These are phyloP conservation scores for Sipha maydis DNA, from an alignment of 2,888 invertebrate genomes.

Conservation along the genomic window DNA sequence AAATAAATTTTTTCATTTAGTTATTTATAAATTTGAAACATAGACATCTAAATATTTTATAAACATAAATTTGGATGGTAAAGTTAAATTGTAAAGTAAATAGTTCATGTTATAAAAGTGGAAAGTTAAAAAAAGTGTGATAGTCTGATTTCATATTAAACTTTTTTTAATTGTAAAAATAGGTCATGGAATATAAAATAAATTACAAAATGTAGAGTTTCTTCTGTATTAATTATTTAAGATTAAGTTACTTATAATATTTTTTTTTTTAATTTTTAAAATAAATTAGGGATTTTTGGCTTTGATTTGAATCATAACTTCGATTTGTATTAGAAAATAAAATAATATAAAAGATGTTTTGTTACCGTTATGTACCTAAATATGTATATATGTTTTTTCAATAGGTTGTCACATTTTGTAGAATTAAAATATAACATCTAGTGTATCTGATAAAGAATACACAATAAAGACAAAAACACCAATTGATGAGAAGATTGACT, in stretches of 20 bases:
- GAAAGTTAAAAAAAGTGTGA: slow-evolving; percentile 19
- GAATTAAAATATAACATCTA: no score
- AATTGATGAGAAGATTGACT: no score
- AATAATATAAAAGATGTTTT: no score
- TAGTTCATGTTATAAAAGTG: slow-evolving; percentile 16
- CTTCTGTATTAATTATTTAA: slow-evolving; percentile 14
- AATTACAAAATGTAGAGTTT: slow-evolving; percentile 11
- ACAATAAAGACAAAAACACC: no score
- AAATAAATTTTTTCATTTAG: neutral
- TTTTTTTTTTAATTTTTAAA: neutral
- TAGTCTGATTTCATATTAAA: slow-evolving; percentile 27
- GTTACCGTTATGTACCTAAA: no score
- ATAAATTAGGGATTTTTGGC: neutral
- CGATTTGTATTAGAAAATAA: no score
- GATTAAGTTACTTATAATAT: neutral
- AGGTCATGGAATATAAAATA: slow-evolving; percentile 3
- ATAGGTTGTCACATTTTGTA: no score
- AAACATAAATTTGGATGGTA: neutral
- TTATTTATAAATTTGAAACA: neutral
- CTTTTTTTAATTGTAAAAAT: slow-evolving; percentile 36
- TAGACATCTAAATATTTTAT: neutral
- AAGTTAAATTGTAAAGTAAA: neutral
- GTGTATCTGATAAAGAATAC: no score
- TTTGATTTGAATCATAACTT: neutral
- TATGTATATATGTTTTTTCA: no score